These are phyloP conservation scores for Calliopsis andreniformis DNA, from an alignment of 1,140 invertebrate genomes.

Conservation along the genomic window DNA sequence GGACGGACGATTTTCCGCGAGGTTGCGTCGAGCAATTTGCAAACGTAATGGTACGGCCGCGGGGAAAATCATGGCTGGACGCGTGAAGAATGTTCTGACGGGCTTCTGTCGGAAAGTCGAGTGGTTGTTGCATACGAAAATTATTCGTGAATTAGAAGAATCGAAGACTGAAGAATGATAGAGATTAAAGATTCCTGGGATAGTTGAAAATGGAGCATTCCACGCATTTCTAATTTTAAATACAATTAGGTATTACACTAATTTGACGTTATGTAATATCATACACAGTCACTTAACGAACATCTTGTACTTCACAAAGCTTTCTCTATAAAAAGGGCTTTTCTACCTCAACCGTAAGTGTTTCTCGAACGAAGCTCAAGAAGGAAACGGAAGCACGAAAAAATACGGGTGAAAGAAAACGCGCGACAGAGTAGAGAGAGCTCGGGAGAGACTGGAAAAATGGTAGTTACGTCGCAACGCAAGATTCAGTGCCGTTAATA, in stretches of 20 bases:
- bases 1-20: constrained; percentile 38
- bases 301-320: too few species aligned
- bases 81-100: constrained; percentile 29
- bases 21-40: constrained; percentile 42
- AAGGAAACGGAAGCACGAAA: not conserved
- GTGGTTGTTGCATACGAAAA: constrained; percentile 22
- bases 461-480: constrained; percentile 49
- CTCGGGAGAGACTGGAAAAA: constrained; percentile 36
- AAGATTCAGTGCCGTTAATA: constrained; percentile 63
- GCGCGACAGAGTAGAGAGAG: not conserved
- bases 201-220: too few species aligned
- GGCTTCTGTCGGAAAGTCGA: not conserved
- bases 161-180: too few species aligned
- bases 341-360: not conserved
- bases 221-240: too few species aligned
- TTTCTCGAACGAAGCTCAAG: not conserved
- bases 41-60: not conserved
- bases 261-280: too few species aligned
- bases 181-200: too few species aligned
- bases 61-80: not conserved
- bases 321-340: too few species aligned
- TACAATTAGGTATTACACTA: too few species aligned
- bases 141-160: constrained; percentile 15
- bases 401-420: constrained; percentile 6
- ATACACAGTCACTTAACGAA: too few species aligned